A percentile compares a stretch with the other conserved stretches of the same genome.
Evolutionary conservation across 2,113 vertebrate species (phyloP).

Genomic region (Poeciliopsis turrubarensis): DNA sequence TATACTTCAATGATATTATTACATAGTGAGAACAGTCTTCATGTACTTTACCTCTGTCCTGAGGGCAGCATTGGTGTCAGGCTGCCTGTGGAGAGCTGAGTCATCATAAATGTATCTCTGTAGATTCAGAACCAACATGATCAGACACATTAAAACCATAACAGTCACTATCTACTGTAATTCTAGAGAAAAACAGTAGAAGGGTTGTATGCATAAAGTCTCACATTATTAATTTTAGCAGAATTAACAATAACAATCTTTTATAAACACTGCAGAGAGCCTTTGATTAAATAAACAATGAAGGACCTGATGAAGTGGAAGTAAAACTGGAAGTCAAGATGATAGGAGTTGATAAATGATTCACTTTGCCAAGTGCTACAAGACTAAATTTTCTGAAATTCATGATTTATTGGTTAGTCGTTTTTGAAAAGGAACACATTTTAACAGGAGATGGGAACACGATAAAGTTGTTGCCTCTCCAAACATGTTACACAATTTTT

Average conservation of each 20-base stretch:
- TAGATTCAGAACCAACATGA: constrained; percentile 51
- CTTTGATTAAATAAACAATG: constrained; percentile 39
- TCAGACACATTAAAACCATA: constrained; percentile 28
- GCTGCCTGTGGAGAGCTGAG: constrained; percentile 82
- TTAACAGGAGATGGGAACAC: constrained; percentile 1
- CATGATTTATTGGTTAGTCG: not conserved
- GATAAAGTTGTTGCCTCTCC: not conserved
- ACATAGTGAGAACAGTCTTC: constrained; percentile 7
- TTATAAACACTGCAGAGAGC: constrained; percentile 38
- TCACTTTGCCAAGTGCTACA: not conserved
- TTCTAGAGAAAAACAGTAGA: constrained; percentile 22
- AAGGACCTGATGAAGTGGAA: constrained; percentile 3
- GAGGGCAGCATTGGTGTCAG: constrained; percentile 80
- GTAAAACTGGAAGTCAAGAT: constrained; percentile 8
- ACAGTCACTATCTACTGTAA: constrained; percentile 21
- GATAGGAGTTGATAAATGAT: not conserved
- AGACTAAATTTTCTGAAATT: not conserved
- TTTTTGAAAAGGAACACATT: not conserved
- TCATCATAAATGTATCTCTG: constrained; percentile 87
- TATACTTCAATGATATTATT: not conserved
- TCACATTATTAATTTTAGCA: constrained; percentile 40
- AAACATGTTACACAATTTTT: not conserved
- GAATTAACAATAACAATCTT: constrained; percentile 42
- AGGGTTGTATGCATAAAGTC: constrained; percentile 54
- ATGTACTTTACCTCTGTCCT: constrained; percentile 85